Evolutionary conservation across 2,888 invertebrate genomes (phyloP).

Genomic region (Geotrupes spiniger): DNA sequence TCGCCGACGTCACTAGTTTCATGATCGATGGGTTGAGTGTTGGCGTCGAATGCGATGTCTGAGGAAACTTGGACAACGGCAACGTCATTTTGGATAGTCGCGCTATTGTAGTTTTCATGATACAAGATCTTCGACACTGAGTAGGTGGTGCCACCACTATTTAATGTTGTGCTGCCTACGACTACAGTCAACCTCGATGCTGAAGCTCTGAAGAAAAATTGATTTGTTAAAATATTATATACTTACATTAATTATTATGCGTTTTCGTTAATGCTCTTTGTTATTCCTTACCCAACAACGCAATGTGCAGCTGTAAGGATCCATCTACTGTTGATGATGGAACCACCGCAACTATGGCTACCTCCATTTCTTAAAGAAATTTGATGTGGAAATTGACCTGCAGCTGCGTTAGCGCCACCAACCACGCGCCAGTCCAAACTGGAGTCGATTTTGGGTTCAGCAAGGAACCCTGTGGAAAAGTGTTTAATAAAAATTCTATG

Average conservation of each 20-base stretch:
- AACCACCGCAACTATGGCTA: constrained; percentile 20
- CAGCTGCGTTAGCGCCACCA: constrained; percentile 11
- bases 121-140: constrained; percentile 2
- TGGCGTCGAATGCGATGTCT: neutral
- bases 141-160: neutral
- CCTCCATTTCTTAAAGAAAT: constrained; percentile 13
- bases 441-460: constrained; percentile 12
- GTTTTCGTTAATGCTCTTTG: too few relatives aligned
- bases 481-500: too few relatives aligned
- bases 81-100: neutral
- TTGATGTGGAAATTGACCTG: constrained; percentile 18
- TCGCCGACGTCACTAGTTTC: constrained; percentile 1
- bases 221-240: neutral
- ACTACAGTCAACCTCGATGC: constrained; percentile 2
- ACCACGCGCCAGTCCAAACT: constrained; percentile 16
- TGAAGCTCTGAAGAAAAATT: neutral
- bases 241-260: too few relatives aligned
- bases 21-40: constrained; percentile 6
- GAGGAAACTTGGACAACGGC: constrained; percentile 8
- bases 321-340: constrained; percentile 15
- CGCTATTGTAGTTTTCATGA: constrained; percentile 1
- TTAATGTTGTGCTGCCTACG: neutral
- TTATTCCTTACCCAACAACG: constrained; percentile 14
- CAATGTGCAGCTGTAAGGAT: constrained; percentile 22
- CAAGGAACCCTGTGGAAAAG: constrained; percentile 6